Evolutionary conservation across 2,888 invertebrate genomes (phyloP), one percentile per base, ranked within the genome.

Genomic region (Campaea margaritaria): DNA sequence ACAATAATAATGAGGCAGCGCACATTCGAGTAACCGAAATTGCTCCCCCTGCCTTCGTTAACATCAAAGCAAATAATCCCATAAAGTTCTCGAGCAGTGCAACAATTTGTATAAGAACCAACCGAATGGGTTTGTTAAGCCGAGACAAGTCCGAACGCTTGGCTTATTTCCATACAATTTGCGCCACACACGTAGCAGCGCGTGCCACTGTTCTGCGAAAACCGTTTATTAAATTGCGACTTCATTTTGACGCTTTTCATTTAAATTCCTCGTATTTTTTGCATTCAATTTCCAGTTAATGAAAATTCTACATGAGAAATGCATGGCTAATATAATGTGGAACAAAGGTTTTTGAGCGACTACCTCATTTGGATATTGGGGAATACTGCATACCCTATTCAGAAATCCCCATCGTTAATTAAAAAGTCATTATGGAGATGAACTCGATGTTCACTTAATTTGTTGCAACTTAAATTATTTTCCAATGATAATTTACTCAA

Each of bases 131-230:
- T 70, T 60, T 59, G 56, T 68, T 52, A 62, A 67, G 55, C 62
- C 58, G 44, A 51, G 70, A 78, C 79, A 79, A 77, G 81, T 84
- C 78, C 78, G 75, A 76, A 74, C 72, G 76, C 67, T 73, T 67
- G 64, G 68, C 79, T 83, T 81, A 87, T 88, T 87, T 85, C 82
- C 89, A 87, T 89, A 87, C 87, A 87, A 87, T 87, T 87, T 84
- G 80, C 74, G 79, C 86, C 86, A 84, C 89, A 87, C 87, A 89
- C 82, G 81, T 69, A 49, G 85, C 61, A 58, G 70, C 78, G 78
- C 81, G 80, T 77, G 84, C 77, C 70, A 65, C 68, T 69, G 67
- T 74, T 80, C 78, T 68, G 72, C 61, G 78, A 80, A 82, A 70
- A 65, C 67, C 64, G 72, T 69, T 59, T 70, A 73, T 71, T 70